phyloP scores from a whole-genome alignment of 2,797 vertebrate species.

The Sebastes trivittatus region DNA sequence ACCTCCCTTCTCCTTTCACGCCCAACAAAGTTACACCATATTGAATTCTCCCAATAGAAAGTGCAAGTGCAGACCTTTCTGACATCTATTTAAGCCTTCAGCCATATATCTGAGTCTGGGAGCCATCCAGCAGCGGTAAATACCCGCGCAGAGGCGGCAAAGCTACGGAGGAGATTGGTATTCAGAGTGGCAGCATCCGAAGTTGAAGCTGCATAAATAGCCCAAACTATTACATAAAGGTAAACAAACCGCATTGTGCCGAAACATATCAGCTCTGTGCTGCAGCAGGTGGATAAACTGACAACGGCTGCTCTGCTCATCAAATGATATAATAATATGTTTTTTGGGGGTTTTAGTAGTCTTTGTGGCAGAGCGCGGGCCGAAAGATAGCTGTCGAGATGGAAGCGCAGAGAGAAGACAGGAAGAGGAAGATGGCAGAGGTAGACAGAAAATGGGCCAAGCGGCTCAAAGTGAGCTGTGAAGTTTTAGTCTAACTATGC shows the following conservation, averaged over 20 bases:
- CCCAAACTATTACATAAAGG: conserved; percentile 58
- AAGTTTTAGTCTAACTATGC: conserved; percentile 7
- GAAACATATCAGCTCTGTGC: conserved; percentile 38
- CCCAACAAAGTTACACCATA: conserved; percentile 46
- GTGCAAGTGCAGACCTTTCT: conserved; percentile 57
- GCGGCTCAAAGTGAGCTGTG: conserved; percentile 26
- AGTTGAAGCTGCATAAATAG: conserved; percentile 62
- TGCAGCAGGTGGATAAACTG: conserved; percentile 50
- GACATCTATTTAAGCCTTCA: conserved; percentile 62
- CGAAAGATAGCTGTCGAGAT: conserved; percentile 7
- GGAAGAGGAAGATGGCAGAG: conserved; percentile 4
- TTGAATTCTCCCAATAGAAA: conserved; percentile 57
- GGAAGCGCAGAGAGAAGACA: conserved; percentile 14
- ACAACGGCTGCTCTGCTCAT: conserved; percentile 33
- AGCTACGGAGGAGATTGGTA: conserved; percentile 53
- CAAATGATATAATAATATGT: conserved; percentile 19
- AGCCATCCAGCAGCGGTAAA: conserved; percentile 56
- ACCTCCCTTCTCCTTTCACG: conserved; percentile 29
- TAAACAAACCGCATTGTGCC: conserved; percentile 57
- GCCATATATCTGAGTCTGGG: conserved; percentile 60
- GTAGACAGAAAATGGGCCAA: conserved; percentile 20
- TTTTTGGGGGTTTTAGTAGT: conserved; percentile 7
- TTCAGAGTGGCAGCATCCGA: conserved; percentile 52
- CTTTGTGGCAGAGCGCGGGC: conserved; percentile 6
- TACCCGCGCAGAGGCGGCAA: conserved; percentile 46